Base-by-base conservation (phyloP, 2,888 invertebrate species). In the Bombylius major region DNA sequence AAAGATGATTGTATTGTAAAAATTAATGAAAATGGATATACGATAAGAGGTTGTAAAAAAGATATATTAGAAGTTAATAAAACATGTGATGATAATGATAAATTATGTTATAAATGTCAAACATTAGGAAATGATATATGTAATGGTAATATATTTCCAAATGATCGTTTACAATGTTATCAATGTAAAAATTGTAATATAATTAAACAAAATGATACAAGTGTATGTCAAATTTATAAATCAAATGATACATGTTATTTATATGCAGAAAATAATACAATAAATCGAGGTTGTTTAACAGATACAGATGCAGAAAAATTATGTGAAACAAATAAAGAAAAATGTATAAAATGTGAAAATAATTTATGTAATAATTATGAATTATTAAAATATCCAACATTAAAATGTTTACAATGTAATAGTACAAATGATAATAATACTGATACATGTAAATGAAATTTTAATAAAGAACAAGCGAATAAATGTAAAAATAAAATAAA, bases 261-360 rank as follows among this genome's bases (percentile, higher is more conserved):
- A 32, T 5, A 48, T 48, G 32, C 5, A 4, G 13, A 13, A 66
- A 66, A 64, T 54, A 60, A 60, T 5, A 51, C 66, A 42, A 62
- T 65, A 9, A 55, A 68, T 4, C 68, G 70, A 6, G 68, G 68
- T 45, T 71, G 70, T 51, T 52, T 65, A 6, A 55, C 53, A 9
- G 63, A 67, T 47, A 60, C 63, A 8, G 63, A 67, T 47, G 60
- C 63, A 0, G 58, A 60, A 47, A 59, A 3, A 9, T 60, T 62
- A 31, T 69, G 68, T 54, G 31, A 56, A 8, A 50, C 49, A 5
- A 46, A 34, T 8, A 55, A 57, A 1, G 56, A 53, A 1, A 60
- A 58, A 46, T 68, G 68, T 51, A 23, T 23, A 1, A 50, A 55
- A 39, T 67, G 67, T 53, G 5, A 33, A 1, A 33, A 31, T 0